These are phyloP conservation scores for Hydriomena furcata DNA, from an alignment of 2,888 invertebrate genomes.

Conservation along the genomic window DNA sequence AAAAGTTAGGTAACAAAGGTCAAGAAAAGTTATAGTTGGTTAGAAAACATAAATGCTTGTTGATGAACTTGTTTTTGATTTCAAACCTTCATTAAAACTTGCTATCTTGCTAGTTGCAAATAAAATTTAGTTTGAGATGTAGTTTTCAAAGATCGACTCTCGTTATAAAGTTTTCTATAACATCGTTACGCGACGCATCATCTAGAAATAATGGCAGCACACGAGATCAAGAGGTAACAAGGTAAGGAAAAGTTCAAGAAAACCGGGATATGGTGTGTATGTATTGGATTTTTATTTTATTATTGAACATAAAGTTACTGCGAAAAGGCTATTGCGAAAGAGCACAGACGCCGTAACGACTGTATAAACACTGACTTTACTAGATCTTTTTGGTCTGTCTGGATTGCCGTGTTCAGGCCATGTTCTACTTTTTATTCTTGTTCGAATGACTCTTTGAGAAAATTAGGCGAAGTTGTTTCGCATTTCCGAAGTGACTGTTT, in stretches of 20 bases:
- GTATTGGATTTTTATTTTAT: slow-evolving; percentile 6
- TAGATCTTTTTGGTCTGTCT: neutral
- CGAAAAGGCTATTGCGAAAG: neutral
- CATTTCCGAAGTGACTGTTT: no score
- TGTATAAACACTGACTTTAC: neutral
- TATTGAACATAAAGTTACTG: neutral
- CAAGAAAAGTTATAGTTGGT: no score
- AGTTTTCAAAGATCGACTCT: slow-evolving; percentile 40
- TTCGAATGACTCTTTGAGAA: no score
- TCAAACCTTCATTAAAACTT: neutral
- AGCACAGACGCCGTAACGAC: neutral
- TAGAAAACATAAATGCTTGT: no score
- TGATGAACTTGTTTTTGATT: no score
- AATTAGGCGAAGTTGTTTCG: no score
- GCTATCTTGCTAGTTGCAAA: neutral
- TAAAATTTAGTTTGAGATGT: neutral
- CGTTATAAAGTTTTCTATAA: slow-evolving; percentile 49
- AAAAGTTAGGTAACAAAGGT: no score
- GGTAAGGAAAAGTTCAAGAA: slow-evolving; percentile 18
- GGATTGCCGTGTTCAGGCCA: neutral
- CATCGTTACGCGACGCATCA: slow-evolving; percentile 35
- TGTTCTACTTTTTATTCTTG: neutral
- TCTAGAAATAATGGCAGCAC: slow-evolving; percentile 24
- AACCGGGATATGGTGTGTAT: neutral
- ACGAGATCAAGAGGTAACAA: slow-evolving; percentile 24